Evolutionary conservation across 2,113 vertebrate genomes (phyloP).

Genomic region (Caretta caretta): DNA sequence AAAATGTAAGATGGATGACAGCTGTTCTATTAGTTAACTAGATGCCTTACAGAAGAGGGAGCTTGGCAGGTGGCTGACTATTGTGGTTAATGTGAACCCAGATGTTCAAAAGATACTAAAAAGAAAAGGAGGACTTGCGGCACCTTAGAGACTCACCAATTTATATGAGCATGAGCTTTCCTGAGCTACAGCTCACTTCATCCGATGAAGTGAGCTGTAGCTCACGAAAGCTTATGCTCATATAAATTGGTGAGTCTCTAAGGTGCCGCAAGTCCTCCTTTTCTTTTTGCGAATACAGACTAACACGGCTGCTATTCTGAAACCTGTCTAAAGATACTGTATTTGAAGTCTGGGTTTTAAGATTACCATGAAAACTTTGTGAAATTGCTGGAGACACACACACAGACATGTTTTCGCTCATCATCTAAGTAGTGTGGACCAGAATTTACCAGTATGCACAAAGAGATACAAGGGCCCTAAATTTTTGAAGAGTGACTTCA

Average conservation of each 20-base stretch:
- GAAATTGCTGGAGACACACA: neutral
- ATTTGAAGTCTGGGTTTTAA: neutral
- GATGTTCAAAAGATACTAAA: neutral
- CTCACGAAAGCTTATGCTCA: no score
- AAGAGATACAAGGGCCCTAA: neutral
- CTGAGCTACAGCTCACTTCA: no score
- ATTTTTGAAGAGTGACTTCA: neutral
- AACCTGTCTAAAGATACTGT: neutral
- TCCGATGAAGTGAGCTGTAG: no score
- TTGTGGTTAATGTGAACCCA: constrained; percentile 8
- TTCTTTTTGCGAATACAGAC: no score
- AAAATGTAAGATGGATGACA: constrained; percentile 25
- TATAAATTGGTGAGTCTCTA: no score
- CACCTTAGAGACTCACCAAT: no score
- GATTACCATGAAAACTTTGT: neutral
- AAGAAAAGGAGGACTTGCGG: no score
- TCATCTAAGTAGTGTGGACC: neutral
- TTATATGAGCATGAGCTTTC: no score
- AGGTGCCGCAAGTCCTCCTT: no score
- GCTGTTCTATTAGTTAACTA: constrained; percentile 44
- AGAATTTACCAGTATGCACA: neutral
- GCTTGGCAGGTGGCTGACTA: constrained; percentile 53
- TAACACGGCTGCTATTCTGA: no score
- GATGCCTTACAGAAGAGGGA: neutral
- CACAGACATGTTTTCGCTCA: neutral